phyloP scores from a whole-genome alignment of 1,140 invertebrate species.

The Lordiphosa clarofinis region DNA sequence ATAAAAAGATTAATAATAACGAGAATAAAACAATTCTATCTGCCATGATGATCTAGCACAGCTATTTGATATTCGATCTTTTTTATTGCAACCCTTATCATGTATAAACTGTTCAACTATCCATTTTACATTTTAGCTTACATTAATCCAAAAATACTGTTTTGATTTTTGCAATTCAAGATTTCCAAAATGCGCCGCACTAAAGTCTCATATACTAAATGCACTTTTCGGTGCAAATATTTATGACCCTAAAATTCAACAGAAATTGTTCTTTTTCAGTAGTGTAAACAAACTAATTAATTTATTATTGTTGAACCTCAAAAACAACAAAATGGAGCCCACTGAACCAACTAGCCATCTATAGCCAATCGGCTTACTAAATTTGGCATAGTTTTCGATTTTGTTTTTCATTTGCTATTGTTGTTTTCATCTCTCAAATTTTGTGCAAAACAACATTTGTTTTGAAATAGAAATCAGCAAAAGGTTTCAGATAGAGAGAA shows the following conservation, averaged over 20 bases:
- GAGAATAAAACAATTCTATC: no score
- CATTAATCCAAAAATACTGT: slow-evolving; percentile 1
- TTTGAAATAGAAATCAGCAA: slow-evolving; percentile 14
- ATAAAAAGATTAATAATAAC: no score
- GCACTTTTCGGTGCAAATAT: slow-evolving; percentile 43
- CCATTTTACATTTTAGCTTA: background rate
- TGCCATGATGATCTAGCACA: no score
- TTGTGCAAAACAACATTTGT: slow-evolving; percentile 35
- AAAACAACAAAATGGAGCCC: slow-evolving; percentile 27
- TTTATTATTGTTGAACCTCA: slow-evolving; percentile 57
- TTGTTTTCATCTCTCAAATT: slow-evolving; percentile 24
- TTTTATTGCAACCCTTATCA: no score
- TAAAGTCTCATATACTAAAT: slow-evolving; percentile 48
- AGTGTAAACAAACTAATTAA: slow-evolving; percentile 72
- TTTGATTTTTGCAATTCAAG: background rate
- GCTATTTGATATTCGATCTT: no score
- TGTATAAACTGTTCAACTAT: no score
- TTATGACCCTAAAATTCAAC: slow-evolving; percentile 52
- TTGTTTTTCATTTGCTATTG: slow-evolving; percentile 14
- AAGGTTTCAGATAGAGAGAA: background rate
- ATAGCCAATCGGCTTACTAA: slow-evolving; percentile 26
- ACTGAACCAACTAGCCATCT: slow-evolving; percentile 35
- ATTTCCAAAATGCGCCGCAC: slow-evolving; percentile 32
- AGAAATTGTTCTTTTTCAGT: slow-evolving; percentile 46
- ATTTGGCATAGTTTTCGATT: slow-evolving; percentile 33